Percentiles rank a stretch among this genome's conserved stretches.
These are phyloP conservation scores for Acanthosepion pharaonis DNA, from an alignment of 2,888 invertebrate species.

Conservation along the genomic window DNA sequence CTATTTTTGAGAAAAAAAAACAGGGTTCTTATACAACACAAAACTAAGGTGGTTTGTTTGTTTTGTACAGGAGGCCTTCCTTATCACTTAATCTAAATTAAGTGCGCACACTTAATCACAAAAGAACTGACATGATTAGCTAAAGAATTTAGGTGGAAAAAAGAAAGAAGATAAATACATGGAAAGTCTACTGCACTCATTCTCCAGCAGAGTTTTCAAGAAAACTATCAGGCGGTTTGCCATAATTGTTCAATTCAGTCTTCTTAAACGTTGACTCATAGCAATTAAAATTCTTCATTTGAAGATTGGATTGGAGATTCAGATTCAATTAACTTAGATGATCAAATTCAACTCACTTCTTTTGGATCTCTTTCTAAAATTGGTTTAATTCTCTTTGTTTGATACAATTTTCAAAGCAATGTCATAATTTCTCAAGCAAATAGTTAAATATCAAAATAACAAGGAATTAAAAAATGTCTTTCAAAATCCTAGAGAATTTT, in stretches of 20 bases:
- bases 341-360: slow-evolving; percentile 24
- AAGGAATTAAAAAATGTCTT: no score
- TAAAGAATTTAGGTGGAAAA: background rate
- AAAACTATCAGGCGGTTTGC: background rate
- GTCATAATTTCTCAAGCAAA: background rate
- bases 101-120: no score
- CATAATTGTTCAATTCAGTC: background rate
- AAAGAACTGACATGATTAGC: background rate
- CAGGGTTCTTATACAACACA: no score
- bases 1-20: no score
- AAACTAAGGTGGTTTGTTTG: no score
- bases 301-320: background rate
- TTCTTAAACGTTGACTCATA: background rate
- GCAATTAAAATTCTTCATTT: background rate
- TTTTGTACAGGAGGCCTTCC: no score
- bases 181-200: background rate
- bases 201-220: background rate
- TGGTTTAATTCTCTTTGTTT: background rate
- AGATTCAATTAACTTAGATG: slow-evolving; percentile 1
- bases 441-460: no score
- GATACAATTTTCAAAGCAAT: background rate
- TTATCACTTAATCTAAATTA: no score
- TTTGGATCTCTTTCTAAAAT: background rate
- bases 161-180: background rate
- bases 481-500: no score